Percentiles rank a stretch among this genome's conserved stretches.
Evolutionary conservation across 2,797 vertebrate species (phyloP).

Genomic region (Craterocephalus amniculus): DNA sequence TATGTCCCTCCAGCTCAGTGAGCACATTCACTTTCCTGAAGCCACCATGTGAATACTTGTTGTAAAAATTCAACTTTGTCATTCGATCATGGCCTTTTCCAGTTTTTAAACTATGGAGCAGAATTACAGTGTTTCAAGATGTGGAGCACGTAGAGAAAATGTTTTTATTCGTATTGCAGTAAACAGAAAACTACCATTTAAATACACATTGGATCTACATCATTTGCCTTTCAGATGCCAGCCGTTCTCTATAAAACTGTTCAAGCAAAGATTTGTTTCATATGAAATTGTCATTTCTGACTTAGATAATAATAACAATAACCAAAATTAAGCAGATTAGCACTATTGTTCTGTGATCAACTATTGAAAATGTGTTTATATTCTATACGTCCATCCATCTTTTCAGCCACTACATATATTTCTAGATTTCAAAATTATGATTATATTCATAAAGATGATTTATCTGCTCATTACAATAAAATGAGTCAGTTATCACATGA

Average conservation of each 20-base stretch:
- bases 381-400: neutral
- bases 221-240: neutral
- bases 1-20: conserved; percentile 26
- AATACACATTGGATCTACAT: neutral
- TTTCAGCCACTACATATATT: neutral
- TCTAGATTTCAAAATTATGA: neutral
- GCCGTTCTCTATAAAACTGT: neutral
- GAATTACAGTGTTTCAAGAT: neutral
- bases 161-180: neutral
- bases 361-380: neutral
- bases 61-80: neutral
- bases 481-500: neutral
- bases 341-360: neutral
- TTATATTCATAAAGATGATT: neutral
- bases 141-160: neutral
- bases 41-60: neutral
- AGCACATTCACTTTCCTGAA: neutral
- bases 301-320: too few species aligned
- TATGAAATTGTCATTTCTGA: too few species aligned
- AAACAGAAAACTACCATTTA: neutral
- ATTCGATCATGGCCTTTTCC: neutral
- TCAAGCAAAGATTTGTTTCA: neutral
- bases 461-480: neutral
- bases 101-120: neutral
- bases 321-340: too few species aligned